A percentile compares a stretch with the other conserved stretches of the same genome.
These are phyloP conservation scores for Arnoldichthys spilopterus DNA, from an alignment of 2,797 vertebrate species.

Conservation along the genomic window DNA sequence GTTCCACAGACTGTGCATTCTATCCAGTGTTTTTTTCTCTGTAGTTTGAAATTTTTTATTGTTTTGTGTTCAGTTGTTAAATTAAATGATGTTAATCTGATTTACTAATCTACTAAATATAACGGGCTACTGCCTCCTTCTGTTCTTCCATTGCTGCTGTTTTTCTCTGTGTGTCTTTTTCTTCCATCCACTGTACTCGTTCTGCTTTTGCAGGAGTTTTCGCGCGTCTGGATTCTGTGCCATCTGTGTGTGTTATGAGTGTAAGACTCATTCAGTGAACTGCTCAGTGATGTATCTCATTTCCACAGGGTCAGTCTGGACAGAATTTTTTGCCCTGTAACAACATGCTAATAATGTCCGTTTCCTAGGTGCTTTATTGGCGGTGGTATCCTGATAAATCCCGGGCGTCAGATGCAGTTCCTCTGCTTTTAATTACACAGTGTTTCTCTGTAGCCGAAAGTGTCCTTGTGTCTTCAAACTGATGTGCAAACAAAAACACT, in stretches of 20 bases:
- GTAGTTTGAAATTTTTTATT: too few species aligned
- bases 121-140: background rate
- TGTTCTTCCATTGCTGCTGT: background rate
- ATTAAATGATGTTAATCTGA: too few species aligned
- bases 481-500: conserved; percentile 61
- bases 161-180: background rate
- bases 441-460: conserved; percentile 32
- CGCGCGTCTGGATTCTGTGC: background rate
- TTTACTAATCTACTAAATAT: too few species aligned
- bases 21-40: too few species aligned
- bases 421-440: background rate
- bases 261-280: background rate
- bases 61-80: too few species aligned
- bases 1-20: too few species aligned
- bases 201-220: background rate
- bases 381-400: background rate
- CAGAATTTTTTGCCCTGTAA: background rate
- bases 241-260: background rate
- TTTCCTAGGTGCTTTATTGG: conserved; percentile 7
- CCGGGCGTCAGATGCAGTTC: background rate
- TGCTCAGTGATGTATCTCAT: background rate
- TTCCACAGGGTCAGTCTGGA: conserved; percentile 23
- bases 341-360: conserved; percentile 5
- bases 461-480: conserved; percentile 22
- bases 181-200: background rate